Base-by-base conservation (phyloP, 64 coral and sea anemone species). In the Stichodactyla helianthus region DNA sequence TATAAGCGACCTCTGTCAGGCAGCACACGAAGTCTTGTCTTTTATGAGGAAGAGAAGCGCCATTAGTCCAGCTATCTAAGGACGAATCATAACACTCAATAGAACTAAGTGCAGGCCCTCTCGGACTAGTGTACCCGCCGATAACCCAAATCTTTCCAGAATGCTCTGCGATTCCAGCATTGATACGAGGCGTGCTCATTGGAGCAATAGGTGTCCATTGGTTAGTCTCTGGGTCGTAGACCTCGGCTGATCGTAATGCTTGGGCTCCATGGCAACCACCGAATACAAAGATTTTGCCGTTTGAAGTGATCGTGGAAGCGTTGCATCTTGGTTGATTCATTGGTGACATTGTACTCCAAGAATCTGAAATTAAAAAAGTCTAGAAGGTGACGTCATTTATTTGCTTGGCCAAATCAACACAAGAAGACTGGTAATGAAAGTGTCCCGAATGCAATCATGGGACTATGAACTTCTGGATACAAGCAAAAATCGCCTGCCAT, bases 61-160 rank as follows among this genome's bases (percentile, higher is more conserved):
- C 74, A 81, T 59, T 82, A 22, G 77, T 91, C 89, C 89, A 91
- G 25, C 60, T 56, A 85, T 87, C 59, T 20, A 54, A 22, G 1
- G 79, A 76, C 14, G 89, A 77, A 82, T 67, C 20, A 57, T 91
- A 91, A 50, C 89, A 91, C 77, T 91, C 89, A 55, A 86, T 83
- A 27, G 83, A 86, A 51, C 22, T 70, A 23, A 91, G 60, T 23
- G 23, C 77, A 67, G 84, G 27, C 50, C 17, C 57, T 59, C 88
- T 54, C 53, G 55, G 85, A 62, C 26, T 77, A 62, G 8, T 82
- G 19, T 86, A 14, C 20, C 89, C 89, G 10, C 89, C 89, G 70
- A 91, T 59, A 1, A 91, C 77, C 77, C 85, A 91, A 55, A 91
- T 23, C 77, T 91, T 91, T 7, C 76, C 89, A 70, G 6, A 74